Conservation (phyloP, 2,797 vertebrate genomes). For the Sternotherus odoratus region DNA sequence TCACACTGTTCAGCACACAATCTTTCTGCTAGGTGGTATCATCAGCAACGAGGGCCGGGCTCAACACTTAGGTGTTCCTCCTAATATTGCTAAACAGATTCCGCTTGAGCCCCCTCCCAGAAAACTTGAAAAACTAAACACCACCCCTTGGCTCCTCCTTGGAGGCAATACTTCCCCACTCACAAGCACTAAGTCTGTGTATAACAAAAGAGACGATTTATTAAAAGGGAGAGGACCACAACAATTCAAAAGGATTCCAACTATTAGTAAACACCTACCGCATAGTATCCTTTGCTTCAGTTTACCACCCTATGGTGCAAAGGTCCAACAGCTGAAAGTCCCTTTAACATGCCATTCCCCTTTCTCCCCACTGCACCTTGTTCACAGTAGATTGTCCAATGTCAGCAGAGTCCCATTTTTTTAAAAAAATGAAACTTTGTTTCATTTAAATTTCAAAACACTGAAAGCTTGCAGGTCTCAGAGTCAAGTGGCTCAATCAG, state of each 20-base stretch:
- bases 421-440: fast-evolving
- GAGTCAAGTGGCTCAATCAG: background rate
- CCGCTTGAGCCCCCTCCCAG: too few species aligned
- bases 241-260: background rate
- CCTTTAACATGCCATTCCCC: background rate
- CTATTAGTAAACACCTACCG: background rate
- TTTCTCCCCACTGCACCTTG: background rate
- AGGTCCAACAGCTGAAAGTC: background rate
- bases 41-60: background rate
- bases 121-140: background rate
- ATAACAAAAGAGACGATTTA: background rate
- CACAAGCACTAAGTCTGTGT: background rate
- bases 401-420: background rate
- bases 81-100: background rate
- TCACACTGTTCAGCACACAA: background rate
- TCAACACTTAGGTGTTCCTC: background rate
- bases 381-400: background rate
- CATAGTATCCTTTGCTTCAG: background rate
- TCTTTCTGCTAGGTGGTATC: background rate
- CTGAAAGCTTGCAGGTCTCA: background rate
- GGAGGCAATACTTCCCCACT: background rate
- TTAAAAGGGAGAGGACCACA: background rate
- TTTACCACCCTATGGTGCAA: background rate
- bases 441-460: background rate
- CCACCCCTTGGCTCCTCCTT: background rate